Evolutionary conservation across 2,888 invertebrate genomes (phyloP), one percentile per base, ranked within the genome.

Genomic region (Ophion slaviceki): DNA sequence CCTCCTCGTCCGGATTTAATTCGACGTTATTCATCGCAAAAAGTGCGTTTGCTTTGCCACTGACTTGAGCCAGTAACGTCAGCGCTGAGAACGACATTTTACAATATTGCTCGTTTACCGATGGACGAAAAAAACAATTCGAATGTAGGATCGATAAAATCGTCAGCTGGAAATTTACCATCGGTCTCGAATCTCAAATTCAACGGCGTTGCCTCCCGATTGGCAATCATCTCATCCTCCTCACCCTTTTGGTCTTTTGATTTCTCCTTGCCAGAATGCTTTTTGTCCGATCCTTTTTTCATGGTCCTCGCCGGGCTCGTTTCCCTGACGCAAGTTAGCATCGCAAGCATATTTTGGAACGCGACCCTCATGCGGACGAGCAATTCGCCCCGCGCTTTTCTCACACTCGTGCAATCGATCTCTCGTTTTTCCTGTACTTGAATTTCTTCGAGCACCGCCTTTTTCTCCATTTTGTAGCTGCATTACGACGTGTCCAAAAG

Each of bases 301-400:
- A 71, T 28, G 84, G 77, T 53, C 28, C 80, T 75, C 40, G 78
- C 8, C 45, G 71, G 71, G 83, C 87, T 47, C 24, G 64, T 74
- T 80, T 87, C 75, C 24, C 83, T 89, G 3, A 92, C 82, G 40
- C 94, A 94, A 0, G 95, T 94, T 0, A 96, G 91, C 84, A 96
- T 94, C 72, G 95, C 94, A 81, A 95, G 94, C 88, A 96, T 95
- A 89, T 95, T 96, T 89, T 95, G 96, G 81, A 96, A 90, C 0
- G 95, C 95, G 0, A 95, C 95, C 90, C 95, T 95, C 91, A 96
- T 95, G 87, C 95, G 94, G 59, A 96, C 95, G 59, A 96, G 94
- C 28, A 96, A 92, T 87, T 94, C 93, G 0, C 95, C 95, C 81
- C 95, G 95, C 20, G 93, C 93, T 88, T 95, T 94, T 36, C 95